Base-by-base conservation (phyloP, 2,888 invertebrate genomes). In the Ophioninae sp. region DNA sequence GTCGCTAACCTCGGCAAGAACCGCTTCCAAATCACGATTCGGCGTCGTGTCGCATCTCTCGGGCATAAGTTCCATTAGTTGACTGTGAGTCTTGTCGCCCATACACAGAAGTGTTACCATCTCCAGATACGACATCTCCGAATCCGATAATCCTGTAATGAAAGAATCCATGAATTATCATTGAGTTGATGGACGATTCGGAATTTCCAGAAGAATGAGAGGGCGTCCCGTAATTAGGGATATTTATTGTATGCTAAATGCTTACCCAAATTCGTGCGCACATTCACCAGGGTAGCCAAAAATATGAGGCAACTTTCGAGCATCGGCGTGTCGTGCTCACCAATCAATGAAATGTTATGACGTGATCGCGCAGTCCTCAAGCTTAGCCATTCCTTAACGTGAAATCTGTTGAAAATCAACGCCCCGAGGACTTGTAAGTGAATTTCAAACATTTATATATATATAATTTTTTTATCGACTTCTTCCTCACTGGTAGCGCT, bases 21-120 rank as follows among this genome's bases (percentile, higher is more conserved):
- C 96, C 74, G 96, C 95, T 92, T 98, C 98, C 91, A 98, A 98
- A 93, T 98, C 97, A 89, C 96, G 95, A 68, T 97, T 97, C 92
- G 97, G 97, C 23, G 97, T 96, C 89, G 97, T 97, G n/a, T 98
- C 98, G 86, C 98, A 98, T 30, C 98, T 95, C 93, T 99, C 99
- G 0, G 99, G 99, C 97, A 99, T 98, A 81, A 97, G 94, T 93
- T 99, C 99, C 93, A 98, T 96, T 68, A 99, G 94, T 92, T 99
- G 98, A 86, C 98, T 98, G 94, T 99, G 99, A 0, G 99, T 99
- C 93, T 98, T 97, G 93, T 99, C 98, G 56, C 97, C 96, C 92
- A 98, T 98, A 87, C 98, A 98, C 69, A 99, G 94, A 72, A 99
- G 94, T 0, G 98, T 97, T 83, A 98, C 97, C 95, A 99, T 98